Evolutionary conservation across 2,113 vertebrate genomes (phyloP), one percentile per base, ranked within the genome.

Genomic region (Psittacara wagleri): DNA sequence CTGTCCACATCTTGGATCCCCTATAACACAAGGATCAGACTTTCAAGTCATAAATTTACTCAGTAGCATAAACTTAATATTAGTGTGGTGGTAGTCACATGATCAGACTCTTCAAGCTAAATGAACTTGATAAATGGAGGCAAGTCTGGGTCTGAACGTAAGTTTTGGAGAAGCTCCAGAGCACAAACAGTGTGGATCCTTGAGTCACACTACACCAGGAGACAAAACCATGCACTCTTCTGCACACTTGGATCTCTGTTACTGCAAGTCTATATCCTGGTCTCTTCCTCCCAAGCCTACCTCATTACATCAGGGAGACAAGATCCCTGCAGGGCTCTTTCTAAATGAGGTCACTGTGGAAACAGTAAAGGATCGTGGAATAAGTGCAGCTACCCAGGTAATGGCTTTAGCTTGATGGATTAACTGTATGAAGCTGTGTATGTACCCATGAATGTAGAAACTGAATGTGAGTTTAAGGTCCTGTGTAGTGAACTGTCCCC

Each of bases 21-120:
- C 39, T 92, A 10, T 18, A 62, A 94, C 89, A 94, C 89, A 89
- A 69, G 77, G 48, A 91, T 87, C 84, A 94, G 62, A 57, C 89
- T 96, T 95, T 94, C 93, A 91, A 95, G 48, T 94, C 78, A 91
- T 96, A 95, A 94, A 95, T 96, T 91, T 92, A 19, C 87, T 91
- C 74, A 43, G 63, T 83, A 88, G 81, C 84, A 74, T 97, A 92
- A 96, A 95, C 89, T 92, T 84, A 81, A 52, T 95, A 41, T 80
- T 95, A 91, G 82, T 79, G 70, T 39, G 49, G 84, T 84, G 74
- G 77, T 89, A 92, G 81, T 78, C 86, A 91, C 69, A 57, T 44
- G 93, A 84, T 89, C 77, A 89, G 81, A 76, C 35, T 82, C 77
- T 69, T 94, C 27, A 64, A 55, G 44, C 74, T 96, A 83, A 88